Base-by-base conservation (phyloP, 2,888 invertebrate genomes). In the Tipula lateralis region DNA sequence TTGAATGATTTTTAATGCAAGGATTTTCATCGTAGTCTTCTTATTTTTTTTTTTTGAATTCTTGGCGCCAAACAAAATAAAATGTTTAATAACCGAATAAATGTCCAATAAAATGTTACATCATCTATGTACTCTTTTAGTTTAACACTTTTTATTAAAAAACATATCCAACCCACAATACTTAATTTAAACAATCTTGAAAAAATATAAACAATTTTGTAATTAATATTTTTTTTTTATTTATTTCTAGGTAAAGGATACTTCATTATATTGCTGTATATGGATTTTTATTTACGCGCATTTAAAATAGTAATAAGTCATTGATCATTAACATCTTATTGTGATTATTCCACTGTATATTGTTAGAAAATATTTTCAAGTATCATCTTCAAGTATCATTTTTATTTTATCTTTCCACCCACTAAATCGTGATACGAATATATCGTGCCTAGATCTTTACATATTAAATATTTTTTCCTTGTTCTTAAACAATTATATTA, bases 161-260 rank as follows among this genome's bases (percentile, higher is more conserved):
- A 39, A 4, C 39, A 2, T 39, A 32, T 32, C 39, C 4, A 39
- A 12, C 50, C 50, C 50, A 50, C 50, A 50, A 19, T 3, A n/a
- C n/a, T n/a, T n/a, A 66, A 66, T 66, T 7, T 24, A 66, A 66
- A 66, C 4, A 66, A 66, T 66, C 66, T 24, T 66, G 66, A 24
- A 66, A 66, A 36, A 50, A 50, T 50, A 50, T 66, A 24, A 24
- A 12, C 66, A 66, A 24, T 24, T 24, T 66, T 66, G 12, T 24
- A 66, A 66, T 44, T 44, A 44, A 66, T 66, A 50, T 16, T 66
- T 66, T 66, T 9, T 66, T 66, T 66, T 9, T 66, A 9, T 66
- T 66, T 66, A 24, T 66, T 66, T 66, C 66, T 24, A 66, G 66
- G 66, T 66, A 66, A 66, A 66, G 66, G n/a, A 66, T 66, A 66